These are phyloP conservation scores for Neolamprologus hecqui DNA, from an alignment of 2,113 vertebrate species.

Conservation along the genomic window DNA sequence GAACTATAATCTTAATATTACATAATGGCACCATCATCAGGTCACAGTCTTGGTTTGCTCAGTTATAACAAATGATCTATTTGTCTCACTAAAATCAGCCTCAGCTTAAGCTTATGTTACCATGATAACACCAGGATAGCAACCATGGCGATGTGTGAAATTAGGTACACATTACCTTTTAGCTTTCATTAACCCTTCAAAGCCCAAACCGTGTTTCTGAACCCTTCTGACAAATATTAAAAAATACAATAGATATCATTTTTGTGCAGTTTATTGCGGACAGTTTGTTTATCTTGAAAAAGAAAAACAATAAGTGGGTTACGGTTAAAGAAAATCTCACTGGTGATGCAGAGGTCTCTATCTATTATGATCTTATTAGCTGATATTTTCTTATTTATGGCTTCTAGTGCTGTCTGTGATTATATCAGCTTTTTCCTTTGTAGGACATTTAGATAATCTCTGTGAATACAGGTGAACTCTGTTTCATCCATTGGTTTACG, in stretches of 20 bases:
- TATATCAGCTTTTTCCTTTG: neutral
- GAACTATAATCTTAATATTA: neutral
- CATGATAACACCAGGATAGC: neutral
- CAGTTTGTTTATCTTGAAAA: neutral
- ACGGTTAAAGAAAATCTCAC: neutral
- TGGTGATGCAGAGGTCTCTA: neutral
- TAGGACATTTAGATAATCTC: neutral
- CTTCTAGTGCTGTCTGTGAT: neutral
- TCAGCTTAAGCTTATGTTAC: neutral
- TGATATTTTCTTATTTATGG: neutral
- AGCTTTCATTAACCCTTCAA: neutral
- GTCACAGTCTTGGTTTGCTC: neutral
- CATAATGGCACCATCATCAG: neutral
- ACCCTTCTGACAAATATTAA: neutral
- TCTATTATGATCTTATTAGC: neutral
- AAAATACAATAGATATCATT: neutral
- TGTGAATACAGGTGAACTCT: neutral
- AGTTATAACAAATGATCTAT: neutral
- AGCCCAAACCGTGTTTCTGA: fast-evolving
- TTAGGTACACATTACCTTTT: neutral
- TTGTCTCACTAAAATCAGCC: neutral
- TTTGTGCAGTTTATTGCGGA: fast-evolving
- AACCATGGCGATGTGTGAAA: neutral
- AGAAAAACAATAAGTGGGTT: neutral
- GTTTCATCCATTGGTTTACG: neutral